Evolutionary conservation across 64 coral and sea anemone genomes (phyloP).

Genomic region (Porites lutea): DNA sequence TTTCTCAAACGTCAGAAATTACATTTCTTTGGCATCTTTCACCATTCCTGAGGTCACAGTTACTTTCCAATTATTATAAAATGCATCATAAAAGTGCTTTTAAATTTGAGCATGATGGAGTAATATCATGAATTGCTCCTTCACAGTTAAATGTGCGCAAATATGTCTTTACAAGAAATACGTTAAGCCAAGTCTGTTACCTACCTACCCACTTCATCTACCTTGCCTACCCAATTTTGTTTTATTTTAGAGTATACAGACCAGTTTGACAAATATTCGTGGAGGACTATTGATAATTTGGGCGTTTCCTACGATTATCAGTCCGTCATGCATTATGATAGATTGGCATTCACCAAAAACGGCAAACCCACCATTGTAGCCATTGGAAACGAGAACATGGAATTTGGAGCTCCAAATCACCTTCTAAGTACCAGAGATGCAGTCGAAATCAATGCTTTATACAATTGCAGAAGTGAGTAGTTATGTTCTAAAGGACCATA

Average conservation of each 20-base stretch:
- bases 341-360: slow-evolving; percentile 58
- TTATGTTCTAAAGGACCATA: too few species aligned
- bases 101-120: too few species aligned
- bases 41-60: too few species aligned
- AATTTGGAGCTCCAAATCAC: slow-evolving; percentile 8
- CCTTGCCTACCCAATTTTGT: background rate
- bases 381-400: slow-evolving; percentile 66
- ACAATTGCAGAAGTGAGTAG: slow-evolving; percentile 82
- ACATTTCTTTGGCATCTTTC: too few species aligned
- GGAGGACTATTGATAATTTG: slow-evolving; percentile 61
- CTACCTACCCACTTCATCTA: too few species aligned
- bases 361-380: slow-evolving; percentile 75
- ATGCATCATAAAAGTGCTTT: too few species aligned
- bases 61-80: too few species aligned
- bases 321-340: slow-evolving; percentile 87
- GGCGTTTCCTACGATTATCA: slow-evolving; percentile 83
- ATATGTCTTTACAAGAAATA: too few species aligned
- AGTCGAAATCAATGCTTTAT: slow-evolving; percentile 83
- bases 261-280: slow-evolving; percentile 85
- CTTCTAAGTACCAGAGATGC: slow-evolving; percentile 57
- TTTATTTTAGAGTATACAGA: slow-evolving; percentile 16
- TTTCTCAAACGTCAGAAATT: too few species aligned
- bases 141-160: too few species aligned
- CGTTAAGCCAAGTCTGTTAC: too few species aligned
- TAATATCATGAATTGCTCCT: too few species aligned